Evolutionary conservation across 2,797 vertebrate genomes (phyloP).

Genomic region (Peromyscus eremicus): DNA sequence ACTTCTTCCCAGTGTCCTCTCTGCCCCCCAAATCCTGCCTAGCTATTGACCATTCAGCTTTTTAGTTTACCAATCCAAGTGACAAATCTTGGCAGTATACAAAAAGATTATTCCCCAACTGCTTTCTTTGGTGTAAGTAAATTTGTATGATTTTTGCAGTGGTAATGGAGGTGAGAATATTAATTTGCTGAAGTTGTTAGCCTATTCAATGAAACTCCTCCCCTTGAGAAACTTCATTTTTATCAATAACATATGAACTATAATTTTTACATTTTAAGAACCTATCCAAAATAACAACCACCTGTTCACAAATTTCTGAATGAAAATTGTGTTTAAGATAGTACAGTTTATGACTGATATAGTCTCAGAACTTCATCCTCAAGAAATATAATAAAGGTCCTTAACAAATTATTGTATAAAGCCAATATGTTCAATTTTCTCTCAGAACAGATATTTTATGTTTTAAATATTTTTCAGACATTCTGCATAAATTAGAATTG

Average conservation of each 20-base stretch:
- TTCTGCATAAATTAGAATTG: not conserved
- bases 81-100: too few species aligned
- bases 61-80: too few species aligned
- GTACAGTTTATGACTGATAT: not conserved
- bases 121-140: not conserved
- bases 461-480: not conserved
- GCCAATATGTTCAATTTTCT: not conserved
- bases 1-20: too few species aligned
- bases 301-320: not conserved
- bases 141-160: not conserved
- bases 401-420: not conserved
- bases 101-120: too few species aligned
- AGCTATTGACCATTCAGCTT: too few species aligned
- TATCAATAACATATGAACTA: not conserved
- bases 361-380: not conserved
- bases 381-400: not conserved
- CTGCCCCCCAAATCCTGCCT: too few species aligned
- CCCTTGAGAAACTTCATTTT: not conserved
- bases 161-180: not conserved
- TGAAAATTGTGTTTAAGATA: not conserved
- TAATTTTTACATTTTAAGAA: slow-evolving; percentile 23
- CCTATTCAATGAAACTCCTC: not conserved
- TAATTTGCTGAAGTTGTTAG: not conserved
- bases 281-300: not conserved
- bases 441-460: not conserved